A percentile compares a stretch with the other conserved stretches of the same genome.
Evolutionary conservation across 2,888 invertebrate genomes (phyloP).

Genomic region (Hypomecis punctinalis): DNA sequence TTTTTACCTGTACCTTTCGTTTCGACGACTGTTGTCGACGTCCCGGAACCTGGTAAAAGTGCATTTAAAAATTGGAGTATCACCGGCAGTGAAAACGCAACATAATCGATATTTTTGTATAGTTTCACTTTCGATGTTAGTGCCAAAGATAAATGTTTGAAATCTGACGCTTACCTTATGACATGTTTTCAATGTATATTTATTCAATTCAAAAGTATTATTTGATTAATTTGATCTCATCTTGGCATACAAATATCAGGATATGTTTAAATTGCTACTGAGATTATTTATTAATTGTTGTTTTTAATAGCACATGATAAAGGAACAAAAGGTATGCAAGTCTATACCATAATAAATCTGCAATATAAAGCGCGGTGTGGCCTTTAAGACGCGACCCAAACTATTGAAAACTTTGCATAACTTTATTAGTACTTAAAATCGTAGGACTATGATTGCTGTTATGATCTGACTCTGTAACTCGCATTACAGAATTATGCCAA

Average conservation of each 20-base stretch:
- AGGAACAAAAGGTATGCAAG: conserved; percentile 1
- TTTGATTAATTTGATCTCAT: conserved; percentile 26
- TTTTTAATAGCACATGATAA: conserved; percentile 1
- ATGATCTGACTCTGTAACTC: conserved; percentile 15
- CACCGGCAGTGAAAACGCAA: conserved; percentile 70
- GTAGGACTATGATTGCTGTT: conserved; percentile 13
- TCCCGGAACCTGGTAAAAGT: conserved; percentile 62
- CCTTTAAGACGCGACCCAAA: conserved; percentile 2
- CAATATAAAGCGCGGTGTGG: not conserved
- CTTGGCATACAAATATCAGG: conserved; percentile 2
- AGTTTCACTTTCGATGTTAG: conserved; percentile 54
- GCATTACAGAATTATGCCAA: conserved; percentile 6
- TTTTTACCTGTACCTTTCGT: conserved; percentile 56
- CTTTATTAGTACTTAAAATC: conserved; percentile 25
- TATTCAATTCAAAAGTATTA: conserved; percentile 24
- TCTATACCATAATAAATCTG: not conserved
- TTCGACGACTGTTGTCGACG: conserved; percentile 65
- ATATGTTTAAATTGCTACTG: conserved; percentile 6
- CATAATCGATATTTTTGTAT: conserved; percentile 47
- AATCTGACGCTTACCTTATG: conserved; percentile 30
- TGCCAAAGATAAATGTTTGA: conserved; percentile 60
- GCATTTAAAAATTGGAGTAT: conserved; percentile 69
- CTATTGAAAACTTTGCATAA: conserved; percentile 10
- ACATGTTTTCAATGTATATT: conserved; percentile 15
- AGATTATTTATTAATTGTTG: conserved; percentile 6